Base-by-base conservation (phyloP, 2,888 invertebrate species). In the Epistrophe grossulariae region DNA sequence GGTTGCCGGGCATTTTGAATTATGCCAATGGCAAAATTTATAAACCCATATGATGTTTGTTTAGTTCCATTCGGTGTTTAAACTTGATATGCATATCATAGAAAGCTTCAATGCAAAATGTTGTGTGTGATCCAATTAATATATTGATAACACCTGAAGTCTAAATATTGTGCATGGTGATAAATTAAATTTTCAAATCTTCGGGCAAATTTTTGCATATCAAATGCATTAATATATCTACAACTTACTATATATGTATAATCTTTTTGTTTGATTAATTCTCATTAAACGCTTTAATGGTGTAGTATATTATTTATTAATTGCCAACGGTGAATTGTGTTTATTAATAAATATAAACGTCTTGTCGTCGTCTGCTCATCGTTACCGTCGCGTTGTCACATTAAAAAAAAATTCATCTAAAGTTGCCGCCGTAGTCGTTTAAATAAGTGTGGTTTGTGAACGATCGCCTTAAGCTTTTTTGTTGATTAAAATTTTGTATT, bases 391-490 rank as follows among this genome's bases (percentile, higher is more conserved):
- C 43, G 19, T 45, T 19, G 60, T 31, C n/a, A 0, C 8, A n/a
- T 1, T 8, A n/a, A 45, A 43, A 45, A 45, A 24, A 24, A 24
- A 24, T 45, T 45, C 45, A 45, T 45, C 45, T n/a, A 7, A 45
- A 45, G n/a, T 45, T 45, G 45, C 45, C 48, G 45, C 3, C 4
- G n/a, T n/a, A 40, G 55, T 35, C 11, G 52, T 24, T 13, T 28
- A 55, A 52, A 78, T 73, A 73, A 73, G 73, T 78, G 83, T 83
- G 83, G 66, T 68, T 79, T 73, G 78, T 59, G n/a, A 45, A 66
- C 60, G 72, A 68, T 68, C 74, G 83, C 83, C 74, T 71, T 64
- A 31, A 76, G 83, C 79, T 19, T 40, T 48, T 73, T 59, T 74
- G n/a, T 48, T 48, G n/a, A 78, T 83, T 83, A 66, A 40, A 68